Conservation (phyloP, 2,797 vertebrate genomes). For the Amniataba percoides region DNA sequence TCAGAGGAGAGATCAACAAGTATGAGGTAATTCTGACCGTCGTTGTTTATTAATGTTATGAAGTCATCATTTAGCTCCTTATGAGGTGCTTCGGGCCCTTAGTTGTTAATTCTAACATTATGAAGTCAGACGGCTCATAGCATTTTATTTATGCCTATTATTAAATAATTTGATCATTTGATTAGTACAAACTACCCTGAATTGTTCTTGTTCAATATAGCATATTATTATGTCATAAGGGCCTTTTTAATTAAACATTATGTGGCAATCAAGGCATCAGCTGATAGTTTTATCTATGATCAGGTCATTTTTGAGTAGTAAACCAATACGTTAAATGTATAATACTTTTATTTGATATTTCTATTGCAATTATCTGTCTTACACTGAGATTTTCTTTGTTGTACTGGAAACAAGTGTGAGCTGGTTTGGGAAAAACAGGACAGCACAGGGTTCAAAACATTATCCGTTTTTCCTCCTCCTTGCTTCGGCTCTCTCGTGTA, state of each 20-base stretch:
- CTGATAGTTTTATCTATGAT: background rate
- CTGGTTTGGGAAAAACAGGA: background rate
- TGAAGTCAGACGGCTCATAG: background rate
- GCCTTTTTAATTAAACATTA: background rate
- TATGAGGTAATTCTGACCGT: conserved; percentile 87
- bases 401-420: background rate
- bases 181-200: background rate
- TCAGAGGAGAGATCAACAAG: conserved; percentile 89
- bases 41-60: conserved; percentile 19
- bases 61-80: background rate
- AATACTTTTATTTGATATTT: background rate
- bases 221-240: background rate
- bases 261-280: background rate
- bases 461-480: background rate
- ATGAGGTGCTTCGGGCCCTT: background rate
- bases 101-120: conserved; percentile 10
- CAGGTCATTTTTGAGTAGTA: background rate
- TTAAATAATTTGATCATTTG: background rate
- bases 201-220: background rate
- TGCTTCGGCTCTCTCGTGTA: conserved; percentile 46
- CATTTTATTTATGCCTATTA: conserved; percentile 5
- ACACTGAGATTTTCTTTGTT: background rate
- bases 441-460: background rate
- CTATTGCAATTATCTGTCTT: background rate
- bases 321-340: background rate